Conservation (phyloP, 2,888 invertebrate species). For the Penaeus monodon region DNA sequence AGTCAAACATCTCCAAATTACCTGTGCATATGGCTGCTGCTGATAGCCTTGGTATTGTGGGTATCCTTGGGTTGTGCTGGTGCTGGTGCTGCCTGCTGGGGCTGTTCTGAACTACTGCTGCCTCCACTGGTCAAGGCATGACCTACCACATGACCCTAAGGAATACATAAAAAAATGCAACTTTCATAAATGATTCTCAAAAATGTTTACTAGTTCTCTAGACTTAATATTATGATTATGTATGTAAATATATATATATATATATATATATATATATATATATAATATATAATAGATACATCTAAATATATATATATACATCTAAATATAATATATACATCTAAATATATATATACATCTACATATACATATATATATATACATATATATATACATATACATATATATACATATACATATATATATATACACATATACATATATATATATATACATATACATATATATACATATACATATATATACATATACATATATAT, state of each 20-base stretch:
- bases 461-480: conserved; percentile 42
- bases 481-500: conserved; percentile 9
- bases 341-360: not conserved
- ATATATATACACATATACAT: conserved; percentile 44
- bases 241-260: too few relatives aligned
- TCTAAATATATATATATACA: too few relatives aligned
- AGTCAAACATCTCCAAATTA: too few relatives aligned
- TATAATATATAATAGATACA: too few relatives aligned
- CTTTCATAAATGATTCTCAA: too few relatives aligned
- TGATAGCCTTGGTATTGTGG: conserved; percentile 58
- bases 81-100: conserved; percentile 71
- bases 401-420: conserved; percentile 26
- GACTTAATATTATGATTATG: not conserved
- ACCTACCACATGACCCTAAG: conserved; percentile 86
- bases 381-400: conserved; percentile 24
- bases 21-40: not conserved
- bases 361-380: conserved; percentile 1
- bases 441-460: conserved; percentile 46
- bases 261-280: too few relatives aligned
- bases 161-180: not conserved
- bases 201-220: not conserved
- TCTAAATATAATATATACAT: conserved; percentile 34
- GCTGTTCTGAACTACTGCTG: conserved; percentile 70
- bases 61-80: conserved; percentile 69
- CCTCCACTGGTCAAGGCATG: conserved; percentile 88